phyloP scores from a whole-genome alignment of 2,888 invertebrate genomes.

The Halictus ligatus region DNA sequence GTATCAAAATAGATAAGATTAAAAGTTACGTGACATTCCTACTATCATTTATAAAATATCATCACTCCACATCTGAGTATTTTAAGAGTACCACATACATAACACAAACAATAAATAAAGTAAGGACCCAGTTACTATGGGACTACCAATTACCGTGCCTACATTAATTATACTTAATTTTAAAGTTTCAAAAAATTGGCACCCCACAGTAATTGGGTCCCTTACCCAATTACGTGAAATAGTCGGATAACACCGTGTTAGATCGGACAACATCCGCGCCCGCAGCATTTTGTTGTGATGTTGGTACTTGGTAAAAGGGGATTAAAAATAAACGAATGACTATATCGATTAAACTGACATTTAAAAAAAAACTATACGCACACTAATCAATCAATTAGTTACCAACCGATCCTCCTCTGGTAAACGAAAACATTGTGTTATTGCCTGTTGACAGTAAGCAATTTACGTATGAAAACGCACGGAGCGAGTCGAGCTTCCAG shows the following conservation, averaged over 20 bases:
- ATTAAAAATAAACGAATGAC: conserved; percentile 55
- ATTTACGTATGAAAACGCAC: not conserved
- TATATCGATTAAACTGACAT: conserved; percentile 49
- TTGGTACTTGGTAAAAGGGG: conserved; percentile 19
- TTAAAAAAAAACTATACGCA: conserved; percentile 35
- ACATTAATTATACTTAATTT: too few species aligned
- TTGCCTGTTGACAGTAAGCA: not conserved
- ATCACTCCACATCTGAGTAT: not conserved
- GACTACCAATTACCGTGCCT: too few species aligned
- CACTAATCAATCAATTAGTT: conserved; percentile 14
- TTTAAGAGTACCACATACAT: not conserved
- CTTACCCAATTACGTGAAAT: not conserved
- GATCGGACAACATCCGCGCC: not conserved
- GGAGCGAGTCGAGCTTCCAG: not conserved
- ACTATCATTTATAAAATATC: not conserved
- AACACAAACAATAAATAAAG: not conserved
- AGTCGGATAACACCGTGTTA: not conserved
- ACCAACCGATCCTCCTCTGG: not conserved
- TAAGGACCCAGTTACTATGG: too few species aligned
- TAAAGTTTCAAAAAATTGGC: too few species aligned
- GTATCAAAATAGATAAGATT: conserved; percentile 2
- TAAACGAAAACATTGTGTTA: not conserved
- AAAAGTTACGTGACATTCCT: not conserved
- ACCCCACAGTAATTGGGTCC: too few species aligned
- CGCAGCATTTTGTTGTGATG: not conserved